Evolutionary conservation across 2,797 vertebrate genomes (phyloP).

Genomic region (Allobates femoralis): DNA sequence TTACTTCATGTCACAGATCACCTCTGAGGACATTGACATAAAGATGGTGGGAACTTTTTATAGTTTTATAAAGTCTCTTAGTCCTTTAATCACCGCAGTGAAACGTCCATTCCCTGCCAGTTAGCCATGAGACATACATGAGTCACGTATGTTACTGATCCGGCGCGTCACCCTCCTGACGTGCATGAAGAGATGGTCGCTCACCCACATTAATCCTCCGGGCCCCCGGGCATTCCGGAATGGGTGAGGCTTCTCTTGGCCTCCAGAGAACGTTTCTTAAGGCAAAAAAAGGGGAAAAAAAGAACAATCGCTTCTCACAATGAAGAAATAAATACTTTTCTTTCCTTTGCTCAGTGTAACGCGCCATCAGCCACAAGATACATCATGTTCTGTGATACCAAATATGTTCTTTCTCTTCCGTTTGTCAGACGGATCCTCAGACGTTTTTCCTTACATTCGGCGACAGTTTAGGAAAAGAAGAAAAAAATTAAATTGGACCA

Average conservation of each 20-base stretch:
- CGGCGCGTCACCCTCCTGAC: slow-evolving; percentile 19
- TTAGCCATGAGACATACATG: slow-evolving; percentile 3
- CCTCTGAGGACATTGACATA: not conserved
- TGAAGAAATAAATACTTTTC: slow-evolving; percentile 25
- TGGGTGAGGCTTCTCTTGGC: slow-evolving; percentile 29
- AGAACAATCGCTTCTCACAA: slow-evolving; percentile 45
- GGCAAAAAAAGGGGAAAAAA: not conserved
- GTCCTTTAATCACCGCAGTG: not conserved
- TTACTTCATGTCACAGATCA: not conserved
- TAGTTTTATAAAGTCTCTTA: not conserved
- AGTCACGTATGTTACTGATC: slow-evolving; percentile 33
- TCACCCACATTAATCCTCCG: slow-evolving; percentile 23
- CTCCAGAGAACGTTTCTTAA: slow-evolving; percentile 43
- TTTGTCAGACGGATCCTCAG: slow-evolving; percentile 3
- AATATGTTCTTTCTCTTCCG: slow-evolving; percentile 20
- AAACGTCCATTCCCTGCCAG: not conserved
- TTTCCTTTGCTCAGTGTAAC: slow-evolving; percentile 20
- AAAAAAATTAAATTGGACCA: slow-evolving; percentile 1
- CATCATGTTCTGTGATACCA: slow-evolving; percentile 34
- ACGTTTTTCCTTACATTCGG: slow-evolving; percentile 12
- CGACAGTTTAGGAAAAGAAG: not conserved
- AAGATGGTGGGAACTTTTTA: not conserved
- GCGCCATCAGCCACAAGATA: slow-evolving; percentile 16
- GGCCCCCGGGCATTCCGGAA: slow-evolving; percentile 37
- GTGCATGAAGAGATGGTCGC: slow-evolving; percentile 45